Base-by-base conservation (phyloP, 2,888 invertebrate species). In the Napeogenes inachia region DNA sequence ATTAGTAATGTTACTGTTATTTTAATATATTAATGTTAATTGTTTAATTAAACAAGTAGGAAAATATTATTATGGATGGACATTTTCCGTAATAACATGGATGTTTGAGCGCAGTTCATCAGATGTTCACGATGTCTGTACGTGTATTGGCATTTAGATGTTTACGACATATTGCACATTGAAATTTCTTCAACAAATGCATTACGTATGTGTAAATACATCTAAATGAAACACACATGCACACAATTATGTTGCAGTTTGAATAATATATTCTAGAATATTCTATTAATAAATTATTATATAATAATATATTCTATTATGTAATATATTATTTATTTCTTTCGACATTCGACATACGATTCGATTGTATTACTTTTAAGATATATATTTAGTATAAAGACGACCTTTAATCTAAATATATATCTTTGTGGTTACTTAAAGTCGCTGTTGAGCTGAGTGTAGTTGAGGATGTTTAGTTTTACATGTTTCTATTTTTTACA, bases 141-240 rank as follows among this genome's bases (percentile, higher is more conserved):
- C 77, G 74, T 79, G 76, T 74, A 75, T 74, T 87, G 85, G 73
- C 85, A 87, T 88, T 87, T 87, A 82, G 71, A 70, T 68, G 70
- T 80, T 87, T 85, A 76, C 87, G 86, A 85, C 85, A 86, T 73
- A 35, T 73, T 73, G 71, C 71, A 71, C 65, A 75, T 73, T 72
- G 74, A 77, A 82, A 77, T 78, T 76, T 77, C 77, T 77, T 71
- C 73, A 71, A 64, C 73, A 71, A 73, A 74, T 68, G 66, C 72
- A 70, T 77, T 75, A 73, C 61, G 72, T 68, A 65, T 67, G 73
- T 76, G 74, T 71, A 73, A 75, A 76, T 72, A 67, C 50, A 60
- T 65, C 72, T 71, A 70, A 71, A 66, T 56, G 35, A 54, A 55
- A 47, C 4, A 32, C 33, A 60, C 38, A 46, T 50, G 62, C 45